Percentiles rank a stretch among this genome's conserved stretches.
Conservation (phyloP, 23 tunicate genomes). For the Trididemnum clinides region DNA sequence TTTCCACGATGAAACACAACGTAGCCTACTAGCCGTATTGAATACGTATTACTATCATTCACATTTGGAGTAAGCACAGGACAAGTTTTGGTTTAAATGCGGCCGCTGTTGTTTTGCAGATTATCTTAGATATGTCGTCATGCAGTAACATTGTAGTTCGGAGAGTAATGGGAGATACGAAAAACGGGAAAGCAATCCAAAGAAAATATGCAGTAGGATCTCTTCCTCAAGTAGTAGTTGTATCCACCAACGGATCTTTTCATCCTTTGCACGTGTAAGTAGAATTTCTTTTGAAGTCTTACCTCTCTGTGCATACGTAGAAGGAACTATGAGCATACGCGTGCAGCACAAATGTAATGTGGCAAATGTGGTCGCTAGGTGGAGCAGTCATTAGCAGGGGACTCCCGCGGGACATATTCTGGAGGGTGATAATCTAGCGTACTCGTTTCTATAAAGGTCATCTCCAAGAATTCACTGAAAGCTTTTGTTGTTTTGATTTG, state of each 20-base stretch:
- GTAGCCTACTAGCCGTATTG: neutral
- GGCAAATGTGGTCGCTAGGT: too few species aligned
- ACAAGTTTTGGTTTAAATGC: too few species aligned
- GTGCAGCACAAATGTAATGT: too few species aligned
- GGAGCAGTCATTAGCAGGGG: too few species aligned
- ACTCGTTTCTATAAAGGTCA: too few species aligned
- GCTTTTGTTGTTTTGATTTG: too few species aligned
- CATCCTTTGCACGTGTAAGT: slow-evolving; percentile 57
- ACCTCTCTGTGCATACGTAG: too few species aligned
- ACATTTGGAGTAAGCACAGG: too few species aligned
- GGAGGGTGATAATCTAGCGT: too few species aligned
- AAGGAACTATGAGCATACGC: too few species aligned
- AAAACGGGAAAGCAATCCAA: slow-evolving; percentile 28
- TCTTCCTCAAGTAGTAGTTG: slow-evolving; percentile 45
- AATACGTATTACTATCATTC: neutral
- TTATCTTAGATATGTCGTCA: slow-evolving; percentile 82
- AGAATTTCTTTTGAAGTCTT: neutral
- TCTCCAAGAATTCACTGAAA: too few species aligned
- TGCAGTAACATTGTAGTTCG: slow-evolving; percentile 72
- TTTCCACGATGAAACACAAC: neutral
- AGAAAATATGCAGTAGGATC: slow-evolving; percentile 4
- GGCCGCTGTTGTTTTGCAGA: slow-evolving; percentile 27
- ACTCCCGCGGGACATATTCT: too few species aligned
- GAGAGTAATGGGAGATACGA: slow-evolving; percentile 1
- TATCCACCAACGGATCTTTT: slow-evolving; percentile 38